Evolutionary conservation across 2,797 vertebrate genomes (phyloP), one percentile per base, ranked within the genome.

Genomic region (Alosa sapidissima): DNA sequence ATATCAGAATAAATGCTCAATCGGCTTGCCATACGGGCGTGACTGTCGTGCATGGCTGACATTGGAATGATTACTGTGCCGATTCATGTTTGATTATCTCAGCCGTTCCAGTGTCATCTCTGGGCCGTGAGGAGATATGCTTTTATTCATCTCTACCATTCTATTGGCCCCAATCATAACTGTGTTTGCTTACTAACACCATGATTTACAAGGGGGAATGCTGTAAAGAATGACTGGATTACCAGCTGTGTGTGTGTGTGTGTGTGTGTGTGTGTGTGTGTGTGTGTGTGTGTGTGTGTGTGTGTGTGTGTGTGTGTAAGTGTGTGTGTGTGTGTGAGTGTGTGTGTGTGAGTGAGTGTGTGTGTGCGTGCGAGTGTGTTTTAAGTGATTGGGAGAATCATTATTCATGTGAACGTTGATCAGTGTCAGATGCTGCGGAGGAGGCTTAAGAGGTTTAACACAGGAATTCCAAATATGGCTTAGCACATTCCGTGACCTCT

Each of bases 201-300:
- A 36, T 72, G 65, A 41, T 72, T 72, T 72, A 72, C 65, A 36
- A 28, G 28, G 9, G 65, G 65, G 65, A 72, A 36, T 72, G 33
- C 13, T 10, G 33, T 13, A 72, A 36, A 72, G 65, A 33, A 72
- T 72, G 65, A 72, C 65, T 72, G 24, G 11, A 28, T 72, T 36
- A 72, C 28, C 33, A 72, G 65, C 65, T 72, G 65, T 16, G 33
- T 72, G 65, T 11, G 28, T 72, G 28, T 16, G n/a, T 68, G 4
- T 68, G 1, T 68, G 2, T 62, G 58, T 24, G 58, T 62, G 58
- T 62, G 3, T n/a, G 58, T 62, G 58, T 13, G 51, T 83, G 81
- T 84, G 82, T 84, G 49, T 81, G 41, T 87, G 68, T 9, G 81
- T 60, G 48, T 11, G 82, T 88, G 89, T n/a, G 58, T 24, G 58